Percentiles rank a stretch among this genome's conserved stretches.
Evolutionary conservation across 2,797 vertebrate genomes (phyloP).

Genomic region (Eremophila alpestris): DNA sequence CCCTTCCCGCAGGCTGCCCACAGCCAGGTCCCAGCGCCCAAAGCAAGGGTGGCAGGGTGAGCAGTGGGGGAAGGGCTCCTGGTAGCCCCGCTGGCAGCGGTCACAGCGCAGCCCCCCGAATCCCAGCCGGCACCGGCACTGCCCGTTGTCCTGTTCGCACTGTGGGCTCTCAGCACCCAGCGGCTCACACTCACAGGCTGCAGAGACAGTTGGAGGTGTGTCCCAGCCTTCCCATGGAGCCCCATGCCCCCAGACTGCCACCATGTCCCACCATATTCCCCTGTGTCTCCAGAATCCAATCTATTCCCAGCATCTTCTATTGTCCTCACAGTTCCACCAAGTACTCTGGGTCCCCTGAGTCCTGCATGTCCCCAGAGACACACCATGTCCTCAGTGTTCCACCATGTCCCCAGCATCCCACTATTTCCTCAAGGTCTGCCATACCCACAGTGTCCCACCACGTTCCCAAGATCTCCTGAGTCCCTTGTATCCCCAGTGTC

Average conservation of each 20-base stretch:
- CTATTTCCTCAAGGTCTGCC: not conserved
- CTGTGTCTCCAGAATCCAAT: not conserved
- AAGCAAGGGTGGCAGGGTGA: slow-evolving; percentile 86
- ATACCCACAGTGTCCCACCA: too few relatives aligned
- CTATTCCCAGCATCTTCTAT: not conserved
- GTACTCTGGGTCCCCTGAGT: not conserved
- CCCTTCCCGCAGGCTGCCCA: slow-evolving; percentile 73
- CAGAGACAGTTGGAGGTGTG: not conserved
- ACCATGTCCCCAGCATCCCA: not conserved
- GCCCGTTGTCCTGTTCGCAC: slow-evolving; percentile 80
- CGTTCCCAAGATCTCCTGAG: fast-evolving
- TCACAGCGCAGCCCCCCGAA: slow-evolving; percentile 78
- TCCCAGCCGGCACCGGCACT: slow-evolving; percentile 80
- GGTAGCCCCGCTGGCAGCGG: slow-evolving; percentile 82
- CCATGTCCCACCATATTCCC: too few relatives aligned
- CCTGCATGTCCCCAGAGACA: not conserved
- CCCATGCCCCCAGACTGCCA: not conserved
- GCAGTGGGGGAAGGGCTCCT: slow-evolving; percentile 82
- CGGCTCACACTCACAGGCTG: slow-evolving; percentile 85
- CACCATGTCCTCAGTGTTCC: not conserved
- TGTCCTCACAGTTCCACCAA: not conserved
- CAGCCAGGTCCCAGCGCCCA: slow-evolving; percentile 77
- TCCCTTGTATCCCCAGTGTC: not conserved
- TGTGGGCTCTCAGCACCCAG: slow-evolving; percentile 78
- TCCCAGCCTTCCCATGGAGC: not conserved